phyloP scores from a whole-genome alignment of 1,140 invertebrate genomes.

The Carcinoscorpius rotundicauda region DNA sequence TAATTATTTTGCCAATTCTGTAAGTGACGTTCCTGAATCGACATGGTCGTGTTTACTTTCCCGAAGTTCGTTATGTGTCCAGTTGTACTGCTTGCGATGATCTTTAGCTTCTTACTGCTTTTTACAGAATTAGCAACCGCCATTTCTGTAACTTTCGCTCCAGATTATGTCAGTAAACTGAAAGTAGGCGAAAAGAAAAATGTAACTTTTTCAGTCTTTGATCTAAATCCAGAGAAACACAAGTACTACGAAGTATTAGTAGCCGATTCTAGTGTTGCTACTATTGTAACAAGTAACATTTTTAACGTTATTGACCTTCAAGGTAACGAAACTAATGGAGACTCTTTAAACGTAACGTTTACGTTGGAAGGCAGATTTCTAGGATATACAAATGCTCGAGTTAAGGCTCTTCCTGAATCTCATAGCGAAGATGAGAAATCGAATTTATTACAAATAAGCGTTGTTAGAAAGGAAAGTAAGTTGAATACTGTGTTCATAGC shows the following conservation, averaged over 20 bases:
- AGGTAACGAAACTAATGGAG: constrained; percentile 15
- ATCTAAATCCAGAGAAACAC: not conserved
- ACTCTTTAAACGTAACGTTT: constrained; percentile 37
- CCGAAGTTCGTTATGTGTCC: not conserved
- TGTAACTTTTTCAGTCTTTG: not conserved
- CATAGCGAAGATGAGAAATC: not conserved
- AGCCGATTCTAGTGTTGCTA: no score
- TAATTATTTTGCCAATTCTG: no score
- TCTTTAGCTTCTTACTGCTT: not conserved
- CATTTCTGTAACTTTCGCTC: not conserved
- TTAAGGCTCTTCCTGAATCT: constrained; percentile 10
- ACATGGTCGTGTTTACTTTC: no score
- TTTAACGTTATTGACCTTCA: not conserved
- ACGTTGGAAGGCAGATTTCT: constrained; percentile 48
- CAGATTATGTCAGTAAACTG: not conserved
- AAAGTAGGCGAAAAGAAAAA: not conserved
- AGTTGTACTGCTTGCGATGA: not conserved
- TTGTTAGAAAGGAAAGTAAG: not conserved
- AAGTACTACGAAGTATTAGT: not conserved
- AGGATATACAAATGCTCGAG: constrained; percentile 38
- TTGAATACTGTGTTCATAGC: constrained; percentile 50
- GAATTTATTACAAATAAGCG: not conserved
- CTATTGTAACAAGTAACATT: not conserved
- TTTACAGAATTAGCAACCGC: not conserved
- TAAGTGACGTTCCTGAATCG: no score